phyloP scores from a whole-genome alignment of 2,888 invertebrate genomes.

The Lepas anatifera region DNA sequence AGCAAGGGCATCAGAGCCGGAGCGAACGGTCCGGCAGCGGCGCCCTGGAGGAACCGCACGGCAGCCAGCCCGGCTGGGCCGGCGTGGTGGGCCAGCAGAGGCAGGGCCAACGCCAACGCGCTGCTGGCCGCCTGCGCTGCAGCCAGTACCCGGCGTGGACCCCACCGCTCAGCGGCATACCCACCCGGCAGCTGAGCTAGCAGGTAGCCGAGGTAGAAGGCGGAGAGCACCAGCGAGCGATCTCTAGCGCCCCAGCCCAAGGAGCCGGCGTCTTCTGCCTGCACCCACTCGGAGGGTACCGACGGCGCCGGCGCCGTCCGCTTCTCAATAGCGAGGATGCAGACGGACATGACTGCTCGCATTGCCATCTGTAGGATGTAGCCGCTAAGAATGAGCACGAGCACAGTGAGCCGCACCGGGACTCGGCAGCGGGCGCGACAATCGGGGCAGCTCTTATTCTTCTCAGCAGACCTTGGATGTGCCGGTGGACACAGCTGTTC shows the following conservation, averaged over 20 bases:
- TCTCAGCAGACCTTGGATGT: too few species aligned
- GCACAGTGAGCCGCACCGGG: not conserved
- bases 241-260: not conserved
- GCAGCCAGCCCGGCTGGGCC: not conserved
- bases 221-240: not conserved
- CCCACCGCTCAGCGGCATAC: not conserved
- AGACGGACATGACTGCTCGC: not conserved
- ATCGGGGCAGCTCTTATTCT: too few species aligned
- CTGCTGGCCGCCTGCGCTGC: not conserved
- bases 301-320: not conserved
- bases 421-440: not conserved
- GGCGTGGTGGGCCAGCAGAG: not conserved
- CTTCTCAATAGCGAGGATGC: not conserved
- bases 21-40: not conserved
- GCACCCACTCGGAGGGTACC: not conserved
- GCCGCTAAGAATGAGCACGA: not conserved
- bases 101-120: not conserved
- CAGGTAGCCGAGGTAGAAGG: slow-evolving; percentile 7
- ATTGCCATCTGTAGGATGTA: not conserved
- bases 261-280: not conserved
- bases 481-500: too few species aligned
- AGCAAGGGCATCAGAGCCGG: not conserved
- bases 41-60: not conserved
- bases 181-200: slow-evolving; percentile 2
- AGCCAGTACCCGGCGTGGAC: not conserved